phyloP scores from a whole-genome alignment of 2,797 vertebrate species.

The Tenualosa ilisha region DNA sequence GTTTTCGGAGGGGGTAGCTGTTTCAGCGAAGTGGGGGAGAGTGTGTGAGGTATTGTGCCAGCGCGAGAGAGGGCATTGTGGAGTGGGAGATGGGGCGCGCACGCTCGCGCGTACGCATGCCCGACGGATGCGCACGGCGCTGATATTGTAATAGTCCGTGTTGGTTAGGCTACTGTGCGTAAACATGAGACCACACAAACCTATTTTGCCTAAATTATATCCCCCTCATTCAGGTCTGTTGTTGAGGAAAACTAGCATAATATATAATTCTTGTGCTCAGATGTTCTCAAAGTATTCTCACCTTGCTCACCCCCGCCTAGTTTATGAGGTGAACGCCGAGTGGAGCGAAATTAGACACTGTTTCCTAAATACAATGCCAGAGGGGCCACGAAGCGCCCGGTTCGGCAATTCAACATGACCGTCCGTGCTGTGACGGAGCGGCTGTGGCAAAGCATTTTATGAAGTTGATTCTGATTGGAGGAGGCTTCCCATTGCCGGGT shows the following conservation, averaged over 20 bases:
- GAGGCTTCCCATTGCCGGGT: slow-evolving; percentile 29
- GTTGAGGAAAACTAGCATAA: background rate
- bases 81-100: slow-evolving; percentile 23
- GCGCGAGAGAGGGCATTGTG: slow-evolving; percentile 46
- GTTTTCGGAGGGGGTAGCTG: slow-evolving; percentile 47
- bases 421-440: slow-evolving; percentile 7
- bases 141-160: background rate
- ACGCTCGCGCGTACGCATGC: background rate
- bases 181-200: background rate
- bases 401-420: slow-evolving; percentile 10
- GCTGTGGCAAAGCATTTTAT: slow-evolving; percentile 18
- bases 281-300: background rate
- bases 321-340: background rate
- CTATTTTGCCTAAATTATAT: background rate
- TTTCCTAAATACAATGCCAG: background rate
- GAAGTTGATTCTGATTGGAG: slow-evolving; percentile 45
- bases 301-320: background rate
- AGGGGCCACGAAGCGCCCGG: background rate
- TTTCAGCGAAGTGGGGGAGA: slow-evolving; percentile 57
- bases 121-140: background rate
- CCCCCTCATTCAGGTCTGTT: background rate
- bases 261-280: background rate
- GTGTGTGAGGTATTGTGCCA: slow-evolving; percentile 48
- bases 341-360: background rate
- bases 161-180: background rate